Evolutionary conservation across 2,888 invertebrate species (phyloP).

Genomic region (Acrobasis suavella): DNA sequence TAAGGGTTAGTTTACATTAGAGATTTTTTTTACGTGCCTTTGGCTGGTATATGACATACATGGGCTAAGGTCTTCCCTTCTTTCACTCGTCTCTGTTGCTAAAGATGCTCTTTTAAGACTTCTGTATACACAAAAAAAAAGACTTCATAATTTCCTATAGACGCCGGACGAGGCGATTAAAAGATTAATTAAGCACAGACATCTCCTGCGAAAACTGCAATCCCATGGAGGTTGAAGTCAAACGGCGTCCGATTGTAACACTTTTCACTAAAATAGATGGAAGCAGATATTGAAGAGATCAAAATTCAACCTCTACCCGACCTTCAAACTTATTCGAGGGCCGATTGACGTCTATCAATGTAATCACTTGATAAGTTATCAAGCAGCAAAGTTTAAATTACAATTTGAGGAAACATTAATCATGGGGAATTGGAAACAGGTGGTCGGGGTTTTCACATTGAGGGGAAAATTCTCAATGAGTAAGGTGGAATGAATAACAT

Average conservation of each 20-base stretch:
- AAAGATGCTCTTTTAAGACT: too few species aligned
- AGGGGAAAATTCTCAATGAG: neutral
- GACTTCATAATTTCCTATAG: too few species aligned
- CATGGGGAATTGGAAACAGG: constrained; percentile 7
- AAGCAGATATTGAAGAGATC: neutral
- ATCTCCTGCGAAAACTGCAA: too few species aligned
- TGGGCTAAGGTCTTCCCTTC: too few species aligned
- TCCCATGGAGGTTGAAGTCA: neutral
- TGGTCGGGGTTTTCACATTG: neutral
- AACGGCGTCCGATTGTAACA: neutral
- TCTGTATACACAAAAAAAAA: too few species aligned
- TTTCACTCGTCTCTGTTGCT: too few species aligned
- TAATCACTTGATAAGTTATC: constrained; percentile 16
- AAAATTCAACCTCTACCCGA: neutral
- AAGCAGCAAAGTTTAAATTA: constrained; percentile 14
- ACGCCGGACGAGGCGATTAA: too few species aligned
- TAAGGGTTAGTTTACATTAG: neutral
- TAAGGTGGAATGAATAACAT: neutral
- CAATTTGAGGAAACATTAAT: constrained; percentile 15
- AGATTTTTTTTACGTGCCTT: too few species aligned
- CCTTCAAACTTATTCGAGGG: neutral
- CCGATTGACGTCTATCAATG: neutral
- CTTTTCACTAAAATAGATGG: neutral
- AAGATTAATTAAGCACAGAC: too few species aligned
- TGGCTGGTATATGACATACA: neutral